Conservation (phyloP, 2,888 invertebrate genomes). For the Pyrrhosoma nymphula region DNA sequence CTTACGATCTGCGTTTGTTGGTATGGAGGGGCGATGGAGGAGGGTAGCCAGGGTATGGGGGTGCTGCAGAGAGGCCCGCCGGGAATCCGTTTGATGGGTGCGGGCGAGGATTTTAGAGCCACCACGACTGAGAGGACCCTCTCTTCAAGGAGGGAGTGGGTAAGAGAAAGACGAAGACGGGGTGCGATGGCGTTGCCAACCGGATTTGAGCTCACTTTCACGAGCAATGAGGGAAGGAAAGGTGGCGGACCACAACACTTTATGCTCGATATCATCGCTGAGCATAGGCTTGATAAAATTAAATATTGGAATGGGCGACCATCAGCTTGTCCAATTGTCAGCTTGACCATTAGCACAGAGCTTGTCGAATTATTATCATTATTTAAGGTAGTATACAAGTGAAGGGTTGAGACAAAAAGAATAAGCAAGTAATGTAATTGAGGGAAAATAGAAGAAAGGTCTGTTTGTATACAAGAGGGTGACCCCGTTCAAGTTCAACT, state of each 20-base stretch:
- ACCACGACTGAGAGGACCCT: background rate
- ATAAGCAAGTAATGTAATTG: too few species aligned
- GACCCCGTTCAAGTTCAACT: too few species aligned
- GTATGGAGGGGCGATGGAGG: background rate
- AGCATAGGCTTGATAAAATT: too few species aligned
- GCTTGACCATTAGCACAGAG: too few species aligned
- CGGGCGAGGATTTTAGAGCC: background rate
- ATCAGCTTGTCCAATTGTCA: too few species aligned
- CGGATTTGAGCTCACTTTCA: background rate
- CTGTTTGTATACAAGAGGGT: too few species aligned
- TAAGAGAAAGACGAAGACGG: background rate
- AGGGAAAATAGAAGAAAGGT: too few species aligned
- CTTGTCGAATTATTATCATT: too few species aligned
- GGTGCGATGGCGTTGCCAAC: background rate
- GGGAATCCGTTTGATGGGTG: constrained; percentile 18
- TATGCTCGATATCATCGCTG: too few species aligned
- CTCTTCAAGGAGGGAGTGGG: background rate
- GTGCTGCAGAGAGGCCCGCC: background rate
- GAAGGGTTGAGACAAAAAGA: too few species aligned
- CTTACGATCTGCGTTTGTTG: background rate
- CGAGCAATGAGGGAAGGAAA: background rate
- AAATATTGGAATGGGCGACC: too few species aligned
- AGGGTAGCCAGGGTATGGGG: background rate
- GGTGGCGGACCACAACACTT: background rate
- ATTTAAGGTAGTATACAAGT: too few species aligned